Evolutionary conservation across 2,797 vertebrate species (phyloP), one percentile per base, ranked within the genome.

Genomic region (Periophthalmus magnuspinnatus): DNA sequence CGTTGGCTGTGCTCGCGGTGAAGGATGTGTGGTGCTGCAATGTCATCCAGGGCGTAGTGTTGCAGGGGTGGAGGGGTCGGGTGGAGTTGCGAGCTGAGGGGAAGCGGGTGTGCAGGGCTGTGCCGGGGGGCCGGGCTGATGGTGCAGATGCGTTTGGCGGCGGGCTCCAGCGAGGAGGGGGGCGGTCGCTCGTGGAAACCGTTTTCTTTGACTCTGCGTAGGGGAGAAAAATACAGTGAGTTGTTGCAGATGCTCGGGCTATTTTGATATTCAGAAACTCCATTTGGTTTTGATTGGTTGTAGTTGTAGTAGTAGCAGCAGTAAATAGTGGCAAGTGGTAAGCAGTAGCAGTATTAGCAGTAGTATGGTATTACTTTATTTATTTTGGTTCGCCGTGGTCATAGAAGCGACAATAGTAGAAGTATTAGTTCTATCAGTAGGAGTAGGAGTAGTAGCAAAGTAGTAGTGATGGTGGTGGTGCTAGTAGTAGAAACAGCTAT

Each of bases 31-130:
- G 97, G 96, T 0, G 95, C 93, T 5, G 95, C 94, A 1, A 99
- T 97, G 85, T 99, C 97, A 71, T 99, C 97, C 89, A 99, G 91
- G 64, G 97, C 96, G 52, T 99, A 99, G 91, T 98, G 97, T 85
- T 99, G 97, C 76, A 99, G 90, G 59, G 97, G 97, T 0, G 97
- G 97, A 0, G 97, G 97, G 1, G 97, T 98, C 21, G 96, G 97
- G 81, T 98, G 97, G 75, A 98, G 96, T 89, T 98, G 97, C 57
- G 93, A 89, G 0, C 84, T 95, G 2, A 96, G 87, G 74, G 96
- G 94, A 79, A 97, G 88, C 0, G 97, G 96, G 70, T 98, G 95
- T 66, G 96, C 96, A 1, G 97, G 97, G 88, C 97, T 99, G 89
- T 99, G 97, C 60, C 97, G 92, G 36, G 97, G 97, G 17, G 97